Conservation (phyloP, 2,797 vertebrate species). For the Coregonus suidteri region DNA sequence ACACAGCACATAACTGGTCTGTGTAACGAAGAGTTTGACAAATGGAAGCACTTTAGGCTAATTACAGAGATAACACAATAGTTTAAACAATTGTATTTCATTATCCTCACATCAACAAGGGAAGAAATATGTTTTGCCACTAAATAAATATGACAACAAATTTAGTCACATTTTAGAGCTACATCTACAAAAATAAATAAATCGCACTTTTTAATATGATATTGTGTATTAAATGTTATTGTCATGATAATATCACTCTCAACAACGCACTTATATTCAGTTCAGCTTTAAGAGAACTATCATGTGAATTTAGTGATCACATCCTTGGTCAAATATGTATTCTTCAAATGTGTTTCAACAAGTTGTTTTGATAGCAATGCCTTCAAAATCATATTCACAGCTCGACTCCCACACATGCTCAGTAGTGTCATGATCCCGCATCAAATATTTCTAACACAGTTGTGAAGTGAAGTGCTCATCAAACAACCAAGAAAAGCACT, state of each 20-base stretch:
- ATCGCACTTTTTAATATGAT: not conserved
- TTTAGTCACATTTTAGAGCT: not conserved
- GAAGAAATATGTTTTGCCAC: not conserved
- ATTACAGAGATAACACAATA: constrained; percentile 54
- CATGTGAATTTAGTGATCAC: constrained; percentile 3
- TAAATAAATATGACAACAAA: not conserved
- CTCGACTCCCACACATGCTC: constrained; percentile 36
- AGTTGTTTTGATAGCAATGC: constrained; percentile 43
- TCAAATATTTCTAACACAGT: constrained; percentile 36
- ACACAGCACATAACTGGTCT: constrained; percentile 31
- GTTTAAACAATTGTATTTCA: constrained; percentile 46
- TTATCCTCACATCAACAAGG: constrained; percentile 10
- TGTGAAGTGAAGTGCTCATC: constrained; percentile 48
- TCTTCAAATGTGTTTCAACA: constrained; percentile 52
- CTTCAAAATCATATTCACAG: constrained; percentile 33
- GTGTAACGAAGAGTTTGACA: constrained; percentile 47
- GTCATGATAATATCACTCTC: not conserved
- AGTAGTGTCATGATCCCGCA: constrained; percentile 23
- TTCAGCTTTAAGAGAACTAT: constrained; percentile 10
- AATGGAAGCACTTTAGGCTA: constrained; percentile 52
- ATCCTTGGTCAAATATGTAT: constrained; percentile 45
- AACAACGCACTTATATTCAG: not conserved
- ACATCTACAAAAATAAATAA: not conserved
- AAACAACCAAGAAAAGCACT: constrained; percentile 35
- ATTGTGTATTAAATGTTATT: not conserved